Evolutionary conservation across 2,888 invertebrate species (phyloP).

Genomic region (Micropterix aruncella): DNA sequence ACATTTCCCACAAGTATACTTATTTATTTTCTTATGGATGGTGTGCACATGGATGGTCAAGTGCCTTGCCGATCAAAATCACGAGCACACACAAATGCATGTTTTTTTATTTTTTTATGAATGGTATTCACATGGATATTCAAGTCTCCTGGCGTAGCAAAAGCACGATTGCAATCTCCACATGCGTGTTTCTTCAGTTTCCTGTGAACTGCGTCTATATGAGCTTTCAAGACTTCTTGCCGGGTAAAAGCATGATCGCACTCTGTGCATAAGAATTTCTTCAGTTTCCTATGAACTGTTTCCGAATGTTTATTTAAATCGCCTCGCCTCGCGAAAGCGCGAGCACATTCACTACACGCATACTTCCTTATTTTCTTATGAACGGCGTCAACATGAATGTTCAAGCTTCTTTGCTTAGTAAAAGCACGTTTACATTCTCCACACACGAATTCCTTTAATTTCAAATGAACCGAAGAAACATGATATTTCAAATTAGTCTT

Average conservation of each 20-base stretch:
- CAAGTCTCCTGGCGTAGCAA: neutral
- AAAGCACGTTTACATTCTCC: neutral
- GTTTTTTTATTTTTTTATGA: neutral
- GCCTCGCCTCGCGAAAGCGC: neutral
- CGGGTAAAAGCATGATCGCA: neutral
- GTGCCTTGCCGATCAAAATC: too few relatives aligned
- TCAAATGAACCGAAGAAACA: neutral
- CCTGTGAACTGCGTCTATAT: neutral
- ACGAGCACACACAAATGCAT: too few relatives aligned
- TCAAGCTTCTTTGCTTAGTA: neutral
- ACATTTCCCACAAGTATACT: too few relatives aligned
- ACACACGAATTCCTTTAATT: neutral
- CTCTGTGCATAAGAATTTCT: neutral
- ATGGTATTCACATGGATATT: neutral
- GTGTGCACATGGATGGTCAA: neutral
- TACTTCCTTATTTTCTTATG: neutral
- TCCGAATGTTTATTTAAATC: neutral
- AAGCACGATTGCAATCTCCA: neutral
- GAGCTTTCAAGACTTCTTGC: neutral
- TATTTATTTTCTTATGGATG: neutral
- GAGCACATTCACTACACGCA: neutral
- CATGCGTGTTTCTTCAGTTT: neutral
- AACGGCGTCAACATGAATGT: neutral
- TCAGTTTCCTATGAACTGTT: neutral
- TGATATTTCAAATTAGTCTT: neutral